Conservation (phyloP, 2,113 vertebrate species). For the Pterocles burchelli region DNA sequence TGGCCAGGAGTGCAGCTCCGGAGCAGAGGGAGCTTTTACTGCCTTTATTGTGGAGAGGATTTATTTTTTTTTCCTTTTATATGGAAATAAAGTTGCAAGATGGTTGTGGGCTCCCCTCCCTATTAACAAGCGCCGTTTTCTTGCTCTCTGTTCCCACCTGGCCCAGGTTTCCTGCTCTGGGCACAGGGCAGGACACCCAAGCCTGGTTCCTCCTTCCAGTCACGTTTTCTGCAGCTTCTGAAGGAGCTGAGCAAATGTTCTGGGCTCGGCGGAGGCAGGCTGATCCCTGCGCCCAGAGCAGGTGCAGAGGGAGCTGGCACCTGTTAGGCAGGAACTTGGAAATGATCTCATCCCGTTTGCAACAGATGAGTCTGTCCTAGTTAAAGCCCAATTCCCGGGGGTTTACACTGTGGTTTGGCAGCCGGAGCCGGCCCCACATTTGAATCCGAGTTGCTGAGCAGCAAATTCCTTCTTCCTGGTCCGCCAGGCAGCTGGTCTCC, state of each 20-base stretch:
- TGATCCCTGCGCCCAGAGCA: background rate
- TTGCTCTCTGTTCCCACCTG: background rate
- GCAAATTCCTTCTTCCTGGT: background rate
- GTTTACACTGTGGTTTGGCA: slow-evolving; percentile 40
- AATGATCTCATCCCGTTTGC: slow-evolving; percentile 41
- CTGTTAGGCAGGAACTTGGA: slow-evolving; percentile 58
- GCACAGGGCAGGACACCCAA: background rate
- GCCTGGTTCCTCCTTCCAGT: background rate
- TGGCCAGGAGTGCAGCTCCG: background rate
- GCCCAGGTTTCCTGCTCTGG: background rate
- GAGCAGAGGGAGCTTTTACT: background rate
- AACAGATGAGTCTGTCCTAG: slow-evolving; percentile 34
- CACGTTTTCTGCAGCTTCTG: background rate
- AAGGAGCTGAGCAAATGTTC: slow-evolving; percentile 29
- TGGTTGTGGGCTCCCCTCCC: background rate
- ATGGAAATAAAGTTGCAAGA: slow-evolving; percentile 41
- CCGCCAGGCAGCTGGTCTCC: background rate
- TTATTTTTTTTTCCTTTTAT: background rate
- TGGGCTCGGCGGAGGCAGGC: background rate
- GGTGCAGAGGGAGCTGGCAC: slow-evolving; percentile 55
- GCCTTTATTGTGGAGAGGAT: slow-evolving; percentile 28
- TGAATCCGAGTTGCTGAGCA: background rate
- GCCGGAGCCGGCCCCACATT: background rate
- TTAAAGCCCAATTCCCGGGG: slow-evolving; percentile 14
- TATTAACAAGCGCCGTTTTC: background rate